These are phyloP conservation scores for Tetragnatha montana DNA, from an alignment of 2,888 invertebrate species.

Conservation along the genomic window DNA sequence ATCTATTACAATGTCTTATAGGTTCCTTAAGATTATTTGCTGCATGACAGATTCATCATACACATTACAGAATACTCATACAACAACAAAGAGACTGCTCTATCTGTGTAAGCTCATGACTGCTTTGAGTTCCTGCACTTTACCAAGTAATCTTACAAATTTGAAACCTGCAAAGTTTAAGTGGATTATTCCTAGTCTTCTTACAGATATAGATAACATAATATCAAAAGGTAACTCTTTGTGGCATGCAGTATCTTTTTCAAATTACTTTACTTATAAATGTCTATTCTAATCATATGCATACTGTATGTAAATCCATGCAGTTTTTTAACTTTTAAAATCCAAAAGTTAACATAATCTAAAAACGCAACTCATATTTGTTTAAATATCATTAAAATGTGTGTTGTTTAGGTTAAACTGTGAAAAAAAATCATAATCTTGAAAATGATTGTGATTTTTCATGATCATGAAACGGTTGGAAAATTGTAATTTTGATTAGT, in stretches of 20 bases:
- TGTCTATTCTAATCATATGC: too few relatives aligned
- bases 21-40: slow-evolving; percentile 58
- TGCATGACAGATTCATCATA: slow-evolving; percentile 34
- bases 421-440: too few relatives aligned
- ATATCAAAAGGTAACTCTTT: slow-evolving; percentile 37
- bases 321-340: neutral
- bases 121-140: slow-evolving; percentile 8
- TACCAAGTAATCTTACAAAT: slow-evolving; percentile 3
- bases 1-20: slow-evolving; percentile 3
- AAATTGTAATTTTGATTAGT: too few relatives aligned
- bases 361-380: neutral
- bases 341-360: neutral
- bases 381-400: too few relatives aligned
- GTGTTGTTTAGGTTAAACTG: too few relatives aligned
- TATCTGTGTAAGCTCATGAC: slow-evolving; percentile 29
- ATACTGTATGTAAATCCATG: neutral
- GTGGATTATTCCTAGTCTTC: slow-evolving; percentile 16
- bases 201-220: slow-evolving; percentile 51
- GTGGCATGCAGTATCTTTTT: too few relatives aligned
- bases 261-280: too few relatives aligned
- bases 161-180: slow-evolving; percentile 29
- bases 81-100: slow-evolving; percentile 38
- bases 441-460: too few relatives aligned
- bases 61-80: slow-evolving; percentile 4
- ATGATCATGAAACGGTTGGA: too few relatives aligned